Conservation (phyloP, 2,113 vertebrate genomes). For the Cromileptes altivelis region DNA sequence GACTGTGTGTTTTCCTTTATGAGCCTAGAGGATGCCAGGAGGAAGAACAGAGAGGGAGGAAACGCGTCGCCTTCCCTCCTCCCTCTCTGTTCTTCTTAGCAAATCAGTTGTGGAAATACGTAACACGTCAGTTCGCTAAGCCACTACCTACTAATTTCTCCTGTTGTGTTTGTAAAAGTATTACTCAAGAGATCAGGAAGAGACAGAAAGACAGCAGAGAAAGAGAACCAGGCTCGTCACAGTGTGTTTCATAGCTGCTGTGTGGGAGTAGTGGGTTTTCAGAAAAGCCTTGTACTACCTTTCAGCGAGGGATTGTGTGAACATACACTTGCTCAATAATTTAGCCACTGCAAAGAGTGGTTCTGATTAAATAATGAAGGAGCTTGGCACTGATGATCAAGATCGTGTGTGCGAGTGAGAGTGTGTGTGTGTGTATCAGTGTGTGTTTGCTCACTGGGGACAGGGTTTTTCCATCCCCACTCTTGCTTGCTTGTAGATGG, state of each 20-base stretch:
- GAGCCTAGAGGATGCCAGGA: constrained; percentile 54
- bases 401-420: constrained; percentile 42
- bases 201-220: constrained; percentile 14
- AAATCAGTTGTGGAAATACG: constrained; percentile 52
- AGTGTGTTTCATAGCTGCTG: constrained; percentile 33
- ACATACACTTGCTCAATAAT: constrained; percentile 84
- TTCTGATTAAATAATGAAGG: constrained; percentile 85
- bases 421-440: constrained; percentile 18
- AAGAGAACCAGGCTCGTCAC: constrained; percentile 26
- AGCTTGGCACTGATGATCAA: constrained; percentile 75
- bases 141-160: constrained; percentile 37
- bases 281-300: constrained; percentile 74
- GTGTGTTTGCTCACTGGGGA: constrained; percentile 14
- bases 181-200: constrained; percentile 38
- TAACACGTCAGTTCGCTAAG: constrained; percentile 41
- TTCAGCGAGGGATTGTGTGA: constrained; percentile 82
- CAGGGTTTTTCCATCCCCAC: constrained; percentile 42
- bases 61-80: constrained; percentile 14
- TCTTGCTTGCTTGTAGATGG: constrained; percentile 44
- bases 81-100: constrained; percentile 31
- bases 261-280: constrained; percentile 65
- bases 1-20: constrained; percentile 65
- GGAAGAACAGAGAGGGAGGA: constrained; percentile 16
- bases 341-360: constrained; percentile 80
- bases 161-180: constrained; percentile 31